Evolutionary conservation across 2,888 invertebrate genomes (phyloP), one percentile per base, ranked within the genome.

Genomic region (Lepidocyrtoides sp.): DNA sequence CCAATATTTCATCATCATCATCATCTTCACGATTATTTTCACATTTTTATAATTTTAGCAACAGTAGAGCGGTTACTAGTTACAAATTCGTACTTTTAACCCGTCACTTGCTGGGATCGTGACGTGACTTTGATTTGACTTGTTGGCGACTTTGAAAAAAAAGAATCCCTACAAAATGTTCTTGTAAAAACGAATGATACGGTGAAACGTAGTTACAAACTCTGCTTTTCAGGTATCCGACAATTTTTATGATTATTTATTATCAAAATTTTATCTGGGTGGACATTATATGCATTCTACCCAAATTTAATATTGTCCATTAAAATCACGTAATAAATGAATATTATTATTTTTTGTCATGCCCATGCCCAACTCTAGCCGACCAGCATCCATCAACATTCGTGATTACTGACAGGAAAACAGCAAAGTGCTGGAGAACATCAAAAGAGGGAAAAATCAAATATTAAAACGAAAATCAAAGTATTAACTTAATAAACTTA

Each of bases 21-120:
- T 75, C 41, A 51, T 29, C 51, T 29, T 51, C 44, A 75, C 48
- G 44, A 75, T 48, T 75, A 29, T 77, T 77, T 77, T 54, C 17
- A 14, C 51, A 77, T 77, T 77, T 77, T 77, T 77, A 54, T 51
- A 77, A 77, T 87, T 29, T 63, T 44, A 48, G 60, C 26, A 82
- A 41, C 41, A 14, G 20, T n/a, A n/a, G n/a, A 75, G 44, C 60
- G 75, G 85, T 48, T 86, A 77, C 26, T n/a, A n/a, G n/a, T n/a
- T n/a, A n/a, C n/a, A 77, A 51, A 86, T 75, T 86, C 85, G 57
- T 66, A 77, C 48, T 87, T 79, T 72, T 29, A 87, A 20, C 77
- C 86, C 86, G 77, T 77, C 87, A 87, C 77, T 77, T 51, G 60
- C 60, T 86, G 60, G 29, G 77, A 87, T 87, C 87, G 87, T 87